Conservation (phyloP, 2,888 invertebrate species). For the Acanthosepion lycidas region DNA sequence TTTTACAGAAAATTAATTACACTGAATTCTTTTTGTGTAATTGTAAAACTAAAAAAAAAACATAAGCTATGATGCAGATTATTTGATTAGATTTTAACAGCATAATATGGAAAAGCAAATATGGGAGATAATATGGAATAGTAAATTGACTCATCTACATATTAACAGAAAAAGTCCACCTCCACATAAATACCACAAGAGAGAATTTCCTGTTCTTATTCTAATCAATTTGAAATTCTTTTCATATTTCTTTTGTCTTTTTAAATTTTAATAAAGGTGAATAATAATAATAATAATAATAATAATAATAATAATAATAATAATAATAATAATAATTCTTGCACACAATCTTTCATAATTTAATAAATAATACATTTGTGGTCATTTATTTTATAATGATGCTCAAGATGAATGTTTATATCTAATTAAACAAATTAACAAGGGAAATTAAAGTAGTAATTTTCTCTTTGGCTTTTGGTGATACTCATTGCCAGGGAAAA, state of each 20-base stretch:
- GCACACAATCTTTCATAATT: not conserved
- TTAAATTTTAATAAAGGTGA: not conserved
- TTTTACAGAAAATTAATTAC: no score
- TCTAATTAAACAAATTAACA: no score
- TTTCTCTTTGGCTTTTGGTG: no score
- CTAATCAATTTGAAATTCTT: not conserved
- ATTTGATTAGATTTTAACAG: no score
- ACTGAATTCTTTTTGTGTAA: no score
- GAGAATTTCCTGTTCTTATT: not conserved
- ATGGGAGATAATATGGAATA: not conserved
- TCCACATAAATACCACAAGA: not conserved
- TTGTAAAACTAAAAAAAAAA: no score
- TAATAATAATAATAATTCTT: not conserved
- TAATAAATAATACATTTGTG: not conserved
- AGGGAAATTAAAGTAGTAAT: no score
- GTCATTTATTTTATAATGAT: not conserved
- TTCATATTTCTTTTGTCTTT: not conserved
- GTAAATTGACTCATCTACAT: not conserved
- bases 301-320: not conserved
- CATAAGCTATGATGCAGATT: no score
- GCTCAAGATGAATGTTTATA: not conserved
- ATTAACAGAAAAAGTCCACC: not conserved
- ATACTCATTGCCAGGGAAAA: no score
- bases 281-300: not conserved
- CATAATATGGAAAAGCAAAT: no score